Base-by-base conservation (phyloP, 64 coral and sea anemone genomes). In the Hydrozoanthus tunicans region DNA sequence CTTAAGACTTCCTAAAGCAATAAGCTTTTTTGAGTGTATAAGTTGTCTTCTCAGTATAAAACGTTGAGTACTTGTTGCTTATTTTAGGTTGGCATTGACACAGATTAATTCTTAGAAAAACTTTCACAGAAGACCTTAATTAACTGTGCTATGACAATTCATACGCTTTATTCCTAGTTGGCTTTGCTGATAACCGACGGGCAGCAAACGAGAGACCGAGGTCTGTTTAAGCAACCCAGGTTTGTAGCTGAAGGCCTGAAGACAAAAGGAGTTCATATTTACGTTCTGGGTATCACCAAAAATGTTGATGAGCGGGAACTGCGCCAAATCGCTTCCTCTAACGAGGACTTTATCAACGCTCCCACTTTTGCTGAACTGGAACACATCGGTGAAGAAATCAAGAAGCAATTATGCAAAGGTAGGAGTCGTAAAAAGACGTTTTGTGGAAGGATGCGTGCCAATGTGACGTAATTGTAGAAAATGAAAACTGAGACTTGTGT, bases 141-240 rank as follows among this genome's bases (percentile, higher is more conserved):
- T 3, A 8, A 58, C 56, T 23, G 13, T 14, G 53, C 59, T 3
- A 7, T 23, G n/a, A 24, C 6, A 6, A 70, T 4, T 20, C 17
- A n/a, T 55, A 3, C 7, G 9, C 13, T 58, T 79, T 6, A 32
- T 51, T 6, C 27, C 11, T 11, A 90, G 88, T 14, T 90, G 51
- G 88, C 73, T 3, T 56, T 90, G 25, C 57, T 90, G 13, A 77
- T 90, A 24, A 90, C 88, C 27, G 88, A 90, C 14, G 88, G 88
- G 14, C 58, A 76, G 58, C 88, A 90, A 24, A 90, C 88, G 5
- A 90, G 1, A 1, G 9, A 78, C 7, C 51, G 8, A 15, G 82
- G 82, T 4, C 20, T 9, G 3, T 90, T 57, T 53, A 64, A 24
- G 10, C 88, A 73, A 1, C 88, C 79, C 6, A 12, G 9, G 10